phyloP scores from a whole-genome alignment of 2,888 invertebrate genomes.

The Synergus gifuensis region DNA sequence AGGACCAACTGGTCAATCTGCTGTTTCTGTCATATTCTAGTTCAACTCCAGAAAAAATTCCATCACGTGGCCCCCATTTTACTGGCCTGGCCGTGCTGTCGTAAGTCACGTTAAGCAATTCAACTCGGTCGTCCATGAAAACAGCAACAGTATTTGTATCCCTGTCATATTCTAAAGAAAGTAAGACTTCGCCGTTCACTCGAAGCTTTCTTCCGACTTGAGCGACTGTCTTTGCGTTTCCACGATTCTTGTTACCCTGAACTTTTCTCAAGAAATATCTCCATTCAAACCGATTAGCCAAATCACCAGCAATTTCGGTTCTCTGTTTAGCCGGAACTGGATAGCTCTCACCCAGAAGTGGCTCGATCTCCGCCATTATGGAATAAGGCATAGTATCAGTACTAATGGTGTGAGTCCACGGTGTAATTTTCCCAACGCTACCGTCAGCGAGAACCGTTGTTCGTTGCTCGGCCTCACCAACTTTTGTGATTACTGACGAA shows the following conservation, averaged over 20 bases:
- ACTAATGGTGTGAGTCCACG: conserved; percentile 93
- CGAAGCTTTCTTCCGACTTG: conserved; percentile 91
- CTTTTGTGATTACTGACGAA: conserved; percentile 88
- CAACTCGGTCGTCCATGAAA: conserved; percentile 92
- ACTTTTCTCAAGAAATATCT: conserved; percentile 92
- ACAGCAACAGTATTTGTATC: conserved; percentile 92
- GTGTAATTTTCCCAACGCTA: conserved; percentile 88
- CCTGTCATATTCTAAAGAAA: conserved; percentile 94
- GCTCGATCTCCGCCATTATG: conserved; percentile 92
- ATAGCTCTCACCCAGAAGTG: conserved; percentile 92
- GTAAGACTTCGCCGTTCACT: conserved; percentile 94
- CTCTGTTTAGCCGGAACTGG: conserved; percentile 94
- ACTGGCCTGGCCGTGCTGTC: conserved; percentile 91
- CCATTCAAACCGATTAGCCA: conserved; percentile 97
- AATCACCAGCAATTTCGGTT: conserved; percentile 92
- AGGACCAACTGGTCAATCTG: conserved; percentile 92
- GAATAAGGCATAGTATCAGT: conserved; percentile 96
- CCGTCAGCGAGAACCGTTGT: conserved; percentile 90
- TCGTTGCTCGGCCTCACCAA: conserved; percentile 90
- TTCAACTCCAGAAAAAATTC: conserved; percentile 93
- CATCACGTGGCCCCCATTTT: conserved; percentile 91
- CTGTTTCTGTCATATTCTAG: conserved; percentile 95
- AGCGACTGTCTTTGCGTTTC: conserved; percentile 83
- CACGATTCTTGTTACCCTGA: conserved; percentile 79
- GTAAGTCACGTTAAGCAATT: conserved; percentile 91